A percentile compares a stretch with the other conserved stretches of the same genome.
Evolutionary conservation across 2,888 invertebrate species (phyloP).

Genomic region (Gari tellinella): DNA sequence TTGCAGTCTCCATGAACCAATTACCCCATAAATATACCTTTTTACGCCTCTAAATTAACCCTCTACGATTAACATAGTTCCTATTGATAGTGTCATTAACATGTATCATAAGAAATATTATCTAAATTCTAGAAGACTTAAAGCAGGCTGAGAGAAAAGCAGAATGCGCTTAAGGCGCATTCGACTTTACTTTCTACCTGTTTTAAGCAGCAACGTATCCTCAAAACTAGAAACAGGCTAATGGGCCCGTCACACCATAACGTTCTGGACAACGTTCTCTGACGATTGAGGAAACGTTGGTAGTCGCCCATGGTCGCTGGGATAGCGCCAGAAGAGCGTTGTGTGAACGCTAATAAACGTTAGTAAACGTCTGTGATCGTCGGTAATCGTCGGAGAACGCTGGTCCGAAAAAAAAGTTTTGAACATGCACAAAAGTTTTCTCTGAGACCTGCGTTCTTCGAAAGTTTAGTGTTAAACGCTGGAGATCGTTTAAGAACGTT

Average conservation of each 20-base stretch:
- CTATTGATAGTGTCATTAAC: too few relatives aligned
- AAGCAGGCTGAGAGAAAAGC: too few relatives aligned
- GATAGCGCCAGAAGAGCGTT: slow-evolving; percentile 33
- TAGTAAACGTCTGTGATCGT: slow-evolving; percentile 10
- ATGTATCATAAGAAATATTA: too few relatives aligned
- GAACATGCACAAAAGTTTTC: slow-evolving; percentile 34
- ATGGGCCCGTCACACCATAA: slow-evolving; percentile 16
- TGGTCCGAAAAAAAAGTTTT: slow-evolving; percentile 28
- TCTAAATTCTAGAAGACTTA: too few relatives aligned
- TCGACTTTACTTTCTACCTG: too few relatives aligned
- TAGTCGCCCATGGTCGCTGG: slow-evolving; percentile 30
- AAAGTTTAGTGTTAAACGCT: slow-evolving; percentile 23
- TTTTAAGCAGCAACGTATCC: too few relatives aligned
- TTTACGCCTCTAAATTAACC: too few relatives aligned
- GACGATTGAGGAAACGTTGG: slow-evolving; percentile 30
- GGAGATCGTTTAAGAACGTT: slow-evolving; percentile 18
- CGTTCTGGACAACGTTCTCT: slow-evolving; percentile 29
- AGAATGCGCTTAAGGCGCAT: too few relatives aligned
- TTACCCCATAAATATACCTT: too few relatives aligned
- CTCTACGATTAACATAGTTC: too few relatives aligned
- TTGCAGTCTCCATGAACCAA: too few relatives aligned
- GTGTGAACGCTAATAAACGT: slow-evolving; percentile 16
- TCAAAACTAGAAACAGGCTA: too few relatives aligned
- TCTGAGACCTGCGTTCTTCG: slow-evolving; percentile 22
- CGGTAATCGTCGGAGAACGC: slow-evolving; percentile 13